Conservation (phyloP, 2,113 vertebrate species). For the Zootoca vivipara region DNA sequence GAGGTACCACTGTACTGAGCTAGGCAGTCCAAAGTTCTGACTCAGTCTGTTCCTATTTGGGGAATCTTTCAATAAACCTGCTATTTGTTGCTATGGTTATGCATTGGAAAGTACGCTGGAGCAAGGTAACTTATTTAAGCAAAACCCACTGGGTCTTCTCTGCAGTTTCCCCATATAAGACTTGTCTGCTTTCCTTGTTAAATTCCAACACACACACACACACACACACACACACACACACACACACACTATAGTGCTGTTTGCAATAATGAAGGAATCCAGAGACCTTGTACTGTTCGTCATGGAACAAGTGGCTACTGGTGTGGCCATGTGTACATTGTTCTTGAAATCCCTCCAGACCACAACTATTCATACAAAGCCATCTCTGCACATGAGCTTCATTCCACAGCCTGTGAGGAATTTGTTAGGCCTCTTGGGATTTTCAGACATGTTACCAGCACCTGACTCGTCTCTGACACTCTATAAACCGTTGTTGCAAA, state of each 20-base stretch:
- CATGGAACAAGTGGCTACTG: background rate
- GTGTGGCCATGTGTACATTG: constrained; percentile 6
- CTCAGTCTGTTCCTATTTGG: background rate
- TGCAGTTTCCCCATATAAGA: background rate
- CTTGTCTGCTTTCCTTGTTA: background rate
- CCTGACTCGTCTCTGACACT: background rate
- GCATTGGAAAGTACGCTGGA: background rate
- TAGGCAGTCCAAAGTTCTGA: background rate
- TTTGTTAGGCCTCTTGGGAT: background rate
- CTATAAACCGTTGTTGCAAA: background rate
- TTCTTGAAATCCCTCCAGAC: fast-evolving
- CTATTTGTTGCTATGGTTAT: background rate
- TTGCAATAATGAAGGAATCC: background rate
- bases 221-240: background rate
- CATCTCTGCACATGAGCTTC: constrained; percentile 10
- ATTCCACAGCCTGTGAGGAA: background rate
- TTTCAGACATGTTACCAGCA: constrained; percentile 28
- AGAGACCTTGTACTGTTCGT: background rate
- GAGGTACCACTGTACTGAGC: too few relatives aligned
- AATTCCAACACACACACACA: background rate
- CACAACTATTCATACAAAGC: constrained; percentile 2
- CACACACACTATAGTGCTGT: background rate
- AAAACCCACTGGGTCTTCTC: background rate
- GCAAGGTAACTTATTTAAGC: background rate
- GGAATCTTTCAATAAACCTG: background rate